These are phyloP conservation scores for Carduelis carduelis DNA, from an alignment of 2,797 vertebrate genomes.

Conservation along the genomic window DNA sequence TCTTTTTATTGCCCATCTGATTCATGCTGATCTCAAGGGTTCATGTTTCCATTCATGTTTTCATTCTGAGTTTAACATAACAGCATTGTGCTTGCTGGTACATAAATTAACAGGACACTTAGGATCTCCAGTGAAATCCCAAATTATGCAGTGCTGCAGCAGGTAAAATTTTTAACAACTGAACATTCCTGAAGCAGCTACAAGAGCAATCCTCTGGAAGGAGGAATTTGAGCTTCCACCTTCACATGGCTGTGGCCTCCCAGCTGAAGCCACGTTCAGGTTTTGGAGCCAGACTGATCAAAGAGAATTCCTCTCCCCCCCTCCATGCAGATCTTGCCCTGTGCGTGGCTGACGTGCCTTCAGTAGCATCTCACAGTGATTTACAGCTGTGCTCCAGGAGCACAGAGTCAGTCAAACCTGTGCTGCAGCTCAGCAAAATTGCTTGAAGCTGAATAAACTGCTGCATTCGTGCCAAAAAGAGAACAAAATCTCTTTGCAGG, in stretches of 20 bases:
- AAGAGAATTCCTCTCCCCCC: not conserved
- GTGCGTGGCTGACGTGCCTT: not conserved
- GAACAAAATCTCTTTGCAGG: not conserved
- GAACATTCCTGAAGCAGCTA: not conserved
- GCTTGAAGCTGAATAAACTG: conserved; percentile 19
- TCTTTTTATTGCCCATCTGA: conserved; percentile 5
- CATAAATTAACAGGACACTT: conserved; percentile 17
- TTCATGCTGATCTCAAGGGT: not conserved
- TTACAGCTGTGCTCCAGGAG: conserved; percentile 18
- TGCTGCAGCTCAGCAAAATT: conserved; percentile 21
- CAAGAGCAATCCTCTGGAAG: not conserved
- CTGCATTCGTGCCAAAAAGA: not conserved
- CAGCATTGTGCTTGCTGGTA: not conserved
- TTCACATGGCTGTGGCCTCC: not conserved
- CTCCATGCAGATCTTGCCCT: not conserved
- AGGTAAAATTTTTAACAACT: not conserved
- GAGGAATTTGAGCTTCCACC: not conserved
- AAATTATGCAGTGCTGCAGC: not conserved
- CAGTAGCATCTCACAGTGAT: conserved; percentile 19
- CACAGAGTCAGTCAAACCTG: conserved; percentile 45
- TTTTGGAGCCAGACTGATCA: not conserved
- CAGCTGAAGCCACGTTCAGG: not conserved
- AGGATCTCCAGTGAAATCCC: not conserved
- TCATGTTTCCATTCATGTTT: conserved; percentile 25
- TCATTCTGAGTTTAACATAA: not conserved